phyloP scores from a whole-genome alignment of 2,797 vertebrate species.

The Linurgus olivaceus region DNA sequence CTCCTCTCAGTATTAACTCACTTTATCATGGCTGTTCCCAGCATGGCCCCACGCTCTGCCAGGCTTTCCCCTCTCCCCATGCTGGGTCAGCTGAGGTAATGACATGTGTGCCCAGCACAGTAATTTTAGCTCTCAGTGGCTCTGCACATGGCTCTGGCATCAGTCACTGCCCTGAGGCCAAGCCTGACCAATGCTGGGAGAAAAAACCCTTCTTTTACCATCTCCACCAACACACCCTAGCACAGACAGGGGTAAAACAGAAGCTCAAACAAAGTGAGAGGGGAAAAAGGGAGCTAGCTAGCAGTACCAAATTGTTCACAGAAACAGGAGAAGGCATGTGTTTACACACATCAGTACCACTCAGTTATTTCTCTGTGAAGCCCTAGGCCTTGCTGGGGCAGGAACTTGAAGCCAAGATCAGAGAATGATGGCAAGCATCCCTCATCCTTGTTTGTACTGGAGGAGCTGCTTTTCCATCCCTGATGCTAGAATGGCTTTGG shows the following conservation, averaged over 20 bases:
- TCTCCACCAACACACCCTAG: neutral
- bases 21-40: neutral
- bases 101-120: neutral
- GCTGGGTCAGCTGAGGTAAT: constrained; percentile 29
- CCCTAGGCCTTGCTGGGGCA: neutral
- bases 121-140: neutral
- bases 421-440: neutral
- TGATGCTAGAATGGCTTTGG: neutral
- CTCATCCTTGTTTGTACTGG: neutral
- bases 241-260: neutral
- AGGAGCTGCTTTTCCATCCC: neutral
- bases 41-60: neutral
- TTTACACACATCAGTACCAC: neutral
- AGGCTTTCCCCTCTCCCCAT: neutral
- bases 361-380: neutral
- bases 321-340: neutral
- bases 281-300: neutral
- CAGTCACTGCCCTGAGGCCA: neutral
- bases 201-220: neutral
- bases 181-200: neutral
- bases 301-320: neutral
- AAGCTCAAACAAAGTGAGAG: neutral
- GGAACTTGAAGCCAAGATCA: neutral
- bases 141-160: neutral
- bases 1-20: neutral